Percentiles rank a stretch among this genome's conserved stretches.
Evolutionary conservation across 92 coral and sea anemone species (phyloP).

Genomic region (Blastomussa wellsi): DNA sequence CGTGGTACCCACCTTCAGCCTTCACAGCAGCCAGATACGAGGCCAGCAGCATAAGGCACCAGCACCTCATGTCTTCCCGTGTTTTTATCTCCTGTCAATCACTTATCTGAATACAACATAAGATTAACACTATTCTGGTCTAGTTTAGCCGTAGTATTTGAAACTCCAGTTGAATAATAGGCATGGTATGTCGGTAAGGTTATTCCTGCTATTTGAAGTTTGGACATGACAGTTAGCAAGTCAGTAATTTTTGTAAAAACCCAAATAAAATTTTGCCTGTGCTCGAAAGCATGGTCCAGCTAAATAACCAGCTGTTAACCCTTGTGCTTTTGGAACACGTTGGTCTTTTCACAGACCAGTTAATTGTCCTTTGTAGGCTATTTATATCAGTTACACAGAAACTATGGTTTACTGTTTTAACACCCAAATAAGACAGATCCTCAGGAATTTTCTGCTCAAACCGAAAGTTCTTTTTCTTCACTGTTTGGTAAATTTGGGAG

Average conservation of each 20-base stretch:
- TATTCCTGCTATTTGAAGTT: not conserved
- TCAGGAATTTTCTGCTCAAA: not conserved
- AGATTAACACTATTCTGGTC: not conserved
- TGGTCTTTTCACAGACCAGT: not conserved
- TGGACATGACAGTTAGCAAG: not conserved
- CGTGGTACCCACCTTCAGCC: slow-evolving; percentile 31
- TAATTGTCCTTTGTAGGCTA: not conserved
- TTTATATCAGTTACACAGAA: not conserved
- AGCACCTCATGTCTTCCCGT: slow-evolving; percentile 32
- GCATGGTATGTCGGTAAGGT: not conserved
- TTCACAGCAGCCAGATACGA: slow-evolving; percentile 13
- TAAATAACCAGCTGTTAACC: not conserved
- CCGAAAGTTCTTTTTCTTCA: not conserved
- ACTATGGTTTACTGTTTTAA: not conserved
- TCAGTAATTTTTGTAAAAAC: not conserved
- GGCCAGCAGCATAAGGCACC: slow-evolving; percentile 25
- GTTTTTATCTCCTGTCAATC: slow-evolving; percentile 11
- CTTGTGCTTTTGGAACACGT: not conserved
- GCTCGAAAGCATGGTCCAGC: not conserved
- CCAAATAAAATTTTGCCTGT: not conserved
- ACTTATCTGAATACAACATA: slow-evolving; percentile 22
- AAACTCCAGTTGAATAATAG: not conserved
- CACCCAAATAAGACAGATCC: not conserved
- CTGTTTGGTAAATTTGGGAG: not conserved
- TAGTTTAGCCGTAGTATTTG: no score